Evolutionary conservation across 2,797 vertebrate genomes (phyloP).

Genomic region (Tolypeutes matacus): DNA sequence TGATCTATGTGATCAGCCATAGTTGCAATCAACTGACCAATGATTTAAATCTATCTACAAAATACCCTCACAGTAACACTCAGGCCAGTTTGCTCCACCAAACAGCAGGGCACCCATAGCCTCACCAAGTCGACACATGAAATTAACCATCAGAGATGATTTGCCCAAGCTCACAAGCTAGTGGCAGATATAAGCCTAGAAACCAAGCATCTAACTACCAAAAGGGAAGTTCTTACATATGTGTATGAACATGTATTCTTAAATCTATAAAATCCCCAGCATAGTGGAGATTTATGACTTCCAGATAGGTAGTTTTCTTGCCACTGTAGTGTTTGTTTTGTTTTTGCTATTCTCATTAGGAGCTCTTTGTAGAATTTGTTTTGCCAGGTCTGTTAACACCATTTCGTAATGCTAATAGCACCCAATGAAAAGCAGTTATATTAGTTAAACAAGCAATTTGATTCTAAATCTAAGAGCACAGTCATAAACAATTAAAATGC

Average conservation of each 20-base stretch:
- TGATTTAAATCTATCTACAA: too few relatives aligned
- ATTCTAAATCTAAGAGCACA: constrained; percentile 55
- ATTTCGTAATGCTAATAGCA: constrained; percentile 50
- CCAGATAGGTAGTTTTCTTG: neutral
- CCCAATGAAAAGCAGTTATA: neutral
- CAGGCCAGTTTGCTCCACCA: too few relatives aligned
- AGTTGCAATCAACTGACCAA: too few relatives aligned
- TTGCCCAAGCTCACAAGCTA: constrained; percentile 23
- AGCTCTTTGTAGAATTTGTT: constrained; percentile 14
- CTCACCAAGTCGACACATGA: too few relatives aligned
- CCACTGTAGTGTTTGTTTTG: neutral
- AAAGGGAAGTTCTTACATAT: neutral
- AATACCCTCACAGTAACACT: too few relatives aligned
- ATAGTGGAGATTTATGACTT: neutral
- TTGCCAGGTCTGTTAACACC: neutral
- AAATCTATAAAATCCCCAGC: neutral
- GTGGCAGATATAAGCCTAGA: constrained; percentile 4
- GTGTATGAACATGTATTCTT: neutral
- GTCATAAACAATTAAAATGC: constrained; percentile 25
- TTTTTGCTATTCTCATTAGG: constrained; percentile 43
- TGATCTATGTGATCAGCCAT: too few relatives aligned
- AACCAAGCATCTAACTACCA: neutral
- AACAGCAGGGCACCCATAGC: too few relatives aligned
- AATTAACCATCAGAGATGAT: neutral
- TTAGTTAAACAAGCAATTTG: constrained; percentile 57